A percentile compares a stretch with the other conserved stretches of the same genome.
Evolutionary conservation across 2,797 vertebrate species (phyloP).

Genomic region (Sciaenops ocellatus): DNA sequence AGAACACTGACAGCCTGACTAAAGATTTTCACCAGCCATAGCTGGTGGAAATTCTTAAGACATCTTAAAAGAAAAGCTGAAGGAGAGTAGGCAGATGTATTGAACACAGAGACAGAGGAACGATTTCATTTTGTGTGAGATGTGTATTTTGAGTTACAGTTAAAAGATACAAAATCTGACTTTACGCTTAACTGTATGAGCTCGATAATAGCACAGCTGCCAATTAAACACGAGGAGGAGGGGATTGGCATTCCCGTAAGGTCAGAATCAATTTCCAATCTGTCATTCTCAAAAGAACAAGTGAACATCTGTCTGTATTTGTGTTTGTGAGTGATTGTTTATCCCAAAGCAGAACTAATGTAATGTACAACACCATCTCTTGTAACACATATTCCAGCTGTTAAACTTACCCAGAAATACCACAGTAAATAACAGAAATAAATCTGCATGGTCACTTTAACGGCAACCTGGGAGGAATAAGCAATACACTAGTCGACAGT

Average conservation of each 20-base stretch:
- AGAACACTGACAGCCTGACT: constrained; percentile 64
- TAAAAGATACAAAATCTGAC: constrained; percentile 32
- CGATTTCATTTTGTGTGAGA: constrained; percentile 34
- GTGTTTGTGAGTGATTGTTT: background rate
- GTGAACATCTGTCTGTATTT: constrained; percentile 49
- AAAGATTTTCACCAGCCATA: constrained; percentile 58
- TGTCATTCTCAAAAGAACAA: constrained; percentile 31
- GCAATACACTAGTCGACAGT: background rate
- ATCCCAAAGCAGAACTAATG: constrained; percentile 19
- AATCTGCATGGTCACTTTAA: constrained; percentile 45
- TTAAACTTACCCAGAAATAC: constrained; percentile 5
- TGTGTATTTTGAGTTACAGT: constrained; percentile 39
- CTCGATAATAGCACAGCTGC: constrained; percentile 15
- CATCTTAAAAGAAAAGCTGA: constrained; percentile 50
- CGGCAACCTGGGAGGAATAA: constrained; percentile 4
- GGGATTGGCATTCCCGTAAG: constrained; percentile 28
- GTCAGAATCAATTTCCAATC: constrained; percentile 45
- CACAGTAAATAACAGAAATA: constrained; percentile 33
- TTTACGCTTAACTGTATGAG: constrained; percentile 21
- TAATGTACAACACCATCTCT: constrained; percentile 9
- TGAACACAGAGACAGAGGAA: constrained; percentile 26
- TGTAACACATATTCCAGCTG: constrained; percentile 27
- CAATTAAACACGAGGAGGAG: constrained; percentile 45
- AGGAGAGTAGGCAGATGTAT: constrained; percentile 31
- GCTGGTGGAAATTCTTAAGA: constrained; percentile 61